Conservation (phyloP, 2,113 vertebrate genomes). For the Epinephelus cyanopodus region DNA sequence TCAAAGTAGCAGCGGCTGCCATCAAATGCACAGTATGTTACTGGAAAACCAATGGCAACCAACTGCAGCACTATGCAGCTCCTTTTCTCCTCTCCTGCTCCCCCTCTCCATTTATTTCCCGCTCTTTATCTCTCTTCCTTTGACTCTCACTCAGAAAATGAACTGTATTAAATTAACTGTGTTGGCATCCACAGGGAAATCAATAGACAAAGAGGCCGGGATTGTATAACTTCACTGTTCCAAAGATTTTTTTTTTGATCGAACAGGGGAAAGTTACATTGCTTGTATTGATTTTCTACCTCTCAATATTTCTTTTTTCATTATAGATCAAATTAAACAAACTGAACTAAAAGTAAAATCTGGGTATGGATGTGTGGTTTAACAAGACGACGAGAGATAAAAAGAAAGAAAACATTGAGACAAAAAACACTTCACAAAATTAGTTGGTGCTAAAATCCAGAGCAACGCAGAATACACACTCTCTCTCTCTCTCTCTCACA, state of each 20-base stretch:
- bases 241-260: slow-evolving; percentile 25
- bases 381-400: background rate
- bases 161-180: slow-evolving; percentile 61
- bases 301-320: background rate
- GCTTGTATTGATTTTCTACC: slow-evolving; percentile 34
- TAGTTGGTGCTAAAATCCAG: background rate
- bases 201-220: slow-evolving; percentile 34
- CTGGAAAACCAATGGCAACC: slow-evolving; percentile 32
- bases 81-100: background rate
- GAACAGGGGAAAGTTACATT: slow-evolving; percentile 7
- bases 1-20: slow-evolving; percentile 19
- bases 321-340: slow-evolving; percentile 22
- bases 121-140: slow-evolving; percentile 30
- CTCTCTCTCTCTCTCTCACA: too few species aligned
- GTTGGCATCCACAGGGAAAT: slow-evolving; percentile 65
- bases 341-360: background rate
- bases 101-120: background rate
- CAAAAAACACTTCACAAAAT: background rate
- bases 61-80: background rate
- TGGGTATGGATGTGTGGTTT: background rate
- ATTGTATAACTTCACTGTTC: slow-evolving; percentile 32
- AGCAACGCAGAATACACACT: background rate
- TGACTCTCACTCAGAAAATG: slow-evolving; percentile 45
- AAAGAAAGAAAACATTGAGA: background rate
- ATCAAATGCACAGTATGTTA: slow-evolving; percentile 20